A percentile compares a stretch with the other conserved stretches of the same genome.
phyloP scores from a whole-genome alignment of 2,888 invertebrate genomes.

The Desoria tigrina region DNA sequence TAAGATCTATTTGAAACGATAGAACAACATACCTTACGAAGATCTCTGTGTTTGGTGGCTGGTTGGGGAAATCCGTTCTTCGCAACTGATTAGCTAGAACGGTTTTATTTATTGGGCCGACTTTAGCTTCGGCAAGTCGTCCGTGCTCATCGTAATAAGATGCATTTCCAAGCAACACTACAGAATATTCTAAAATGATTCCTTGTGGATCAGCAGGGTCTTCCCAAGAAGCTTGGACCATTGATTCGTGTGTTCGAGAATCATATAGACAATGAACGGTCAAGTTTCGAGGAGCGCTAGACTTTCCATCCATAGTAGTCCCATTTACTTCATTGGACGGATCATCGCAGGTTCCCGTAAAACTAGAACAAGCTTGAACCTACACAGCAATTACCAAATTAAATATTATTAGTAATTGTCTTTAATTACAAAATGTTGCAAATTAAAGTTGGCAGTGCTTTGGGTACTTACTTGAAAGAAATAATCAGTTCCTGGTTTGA shows the following conservation, averaged over 20 bases:
- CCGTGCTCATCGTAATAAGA: conserved; percentile 63
- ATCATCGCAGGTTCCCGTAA: conserved; percentile 72
- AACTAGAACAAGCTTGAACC: conserved; percentile 77
- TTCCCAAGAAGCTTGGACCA: conserved; percentile 72
- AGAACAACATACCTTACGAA: conserved; percentile 61
- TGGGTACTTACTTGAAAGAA: conserved; percentile 67
- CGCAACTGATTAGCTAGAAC: conserved; percentile 60
- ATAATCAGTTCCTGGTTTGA: conserved; percentile 78
- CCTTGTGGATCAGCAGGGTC: conserved; percentile 74
- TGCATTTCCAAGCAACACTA: conserved; percentile 63
- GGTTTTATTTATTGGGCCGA: conserved; percentile 65
- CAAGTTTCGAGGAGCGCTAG: conserved; percentile 72
- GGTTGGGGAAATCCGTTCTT: conserved; percentile 66
- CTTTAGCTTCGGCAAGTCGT: conserved; percentile 60
- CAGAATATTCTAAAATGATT: conserved; percentile 74
- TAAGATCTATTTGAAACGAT: conserved; percentile 11
- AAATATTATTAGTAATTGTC: not conserved
- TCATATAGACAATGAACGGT: conserved; percentile 68
- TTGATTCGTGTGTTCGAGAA: conserved; percentile 64
- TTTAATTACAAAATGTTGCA: conserved; percentile 22
- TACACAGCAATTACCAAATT: no score
- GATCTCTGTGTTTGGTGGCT: conserved; percentile 81
- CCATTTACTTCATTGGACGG: conserved; percentile 78
- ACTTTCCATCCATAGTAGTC: conserved; percentile 78
- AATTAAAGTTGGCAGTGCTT: not conserved